Evolutionary conservation across 2,113 vertebrate genomes (phyloP), one percentile per base, ranked within the genome.

Genomic region (Sorex araneus): DNA sequence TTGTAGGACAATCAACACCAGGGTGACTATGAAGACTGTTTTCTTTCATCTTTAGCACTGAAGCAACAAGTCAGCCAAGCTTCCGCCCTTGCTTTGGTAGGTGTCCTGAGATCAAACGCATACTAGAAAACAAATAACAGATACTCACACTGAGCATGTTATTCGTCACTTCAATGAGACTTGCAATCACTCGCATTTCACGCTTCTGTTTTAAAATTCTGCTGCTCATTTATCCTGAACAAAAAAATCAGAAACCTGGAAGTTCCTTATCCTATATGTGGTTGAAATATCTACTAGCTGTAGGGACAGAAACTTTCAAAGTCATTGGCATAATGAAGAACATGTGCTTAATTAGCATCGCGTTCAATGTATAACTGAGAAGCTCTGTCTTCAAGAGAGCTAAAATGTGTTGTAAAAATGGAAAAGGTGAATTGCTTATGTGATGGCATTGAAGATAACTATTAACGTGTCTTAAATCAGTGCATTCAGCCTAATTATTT

Each of bases 31-130:
- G 30, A 76, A 79, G 34, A 75, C 67, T 50, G 57, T 75, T 90
- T 64, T 63, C 81, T 71, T 96, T 94, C 71, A 93, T 94, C 45
- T 94, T 89, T 80, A 92, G 34, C n/a, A 85, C 83, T 34, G 70
- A 87, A 84, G 18, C 1, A 19, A 93, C 60, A 94, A 91, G 90
- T 94, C 40, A 96, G 87, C 67, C 75, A 34, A 94, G 60, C 82
- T 57, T 64, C 66, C 11, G 1, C n/a, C 28, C n/a, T n/a, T 34
- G 75, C 36, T 28, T 47, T 27, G 79, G 70, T 64, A 85, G 94
- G 43, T 66, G 94, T 60, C 34, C 45, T 75, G n/a, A 88, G 83
- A 96, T 95, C 80, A 95, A 97, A 95, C 54, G n/a, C 9, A 21
- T 66, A 18, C 23, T 8, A 83, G 78, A 45, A 95, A 97, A 91